Percentiles rank a stretch among this genome's conserved stretches.
phyloP scores from a whole-genome alignment of 2,113 vertebrate species.

The Vulpes vulpes region DNA sequence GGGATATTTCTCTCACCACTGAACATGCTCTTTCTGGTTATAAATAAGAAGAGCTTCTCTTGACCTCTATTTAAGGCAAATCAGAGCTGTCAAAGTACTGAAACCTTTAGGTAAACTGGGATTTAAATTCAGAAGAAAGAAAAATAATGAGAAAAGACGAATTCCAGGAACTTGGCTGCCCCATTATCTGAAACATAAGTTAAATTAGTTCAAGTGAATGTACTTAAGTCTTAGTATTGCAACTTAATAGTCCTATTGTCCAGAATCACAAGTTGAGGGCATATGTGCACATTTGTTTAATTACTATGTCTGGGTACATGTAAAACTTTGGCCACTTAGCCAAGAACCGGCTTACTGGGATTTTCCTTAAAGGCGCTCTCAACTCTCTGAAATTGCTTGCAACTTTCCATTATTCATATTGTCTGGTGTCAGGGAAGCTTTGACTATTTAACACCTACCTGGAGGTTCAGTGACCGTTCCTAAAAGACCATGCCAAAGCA shows the following conservation, averaged over 20 bases:
- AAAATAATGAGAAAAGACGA: neutral
- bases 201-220: neutral
- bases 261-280: neutral
- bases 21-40: neutral
- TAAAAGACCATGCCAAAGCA: neutral
- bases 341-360: neutral
- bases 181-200: conserved; percentile 23
- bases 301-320: neutral
- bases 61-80: conserved; percentile 32
- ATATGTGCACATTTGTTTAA: neutral
- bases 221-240: neutral
- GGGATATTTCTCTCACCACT: neutral
- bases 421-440: neutral
- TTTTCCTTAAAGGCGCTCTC: neutral
- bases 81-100: conserved; percentile 21
- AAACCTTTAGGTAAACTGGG: neutral
- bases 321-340: neutral
- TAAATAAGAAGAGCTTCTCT: neutral
- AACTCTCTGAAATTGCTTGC: neutral
- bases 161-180: neutral
- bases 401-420: neutral
- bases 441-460: neutral
- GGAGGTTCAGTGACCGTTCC: neutral
- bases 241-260: neutral
- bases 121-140: conserved; percentile 11